Conservation (phyloP, 2,113 vertebrate species). For the Trichechus manatus region DNA sequence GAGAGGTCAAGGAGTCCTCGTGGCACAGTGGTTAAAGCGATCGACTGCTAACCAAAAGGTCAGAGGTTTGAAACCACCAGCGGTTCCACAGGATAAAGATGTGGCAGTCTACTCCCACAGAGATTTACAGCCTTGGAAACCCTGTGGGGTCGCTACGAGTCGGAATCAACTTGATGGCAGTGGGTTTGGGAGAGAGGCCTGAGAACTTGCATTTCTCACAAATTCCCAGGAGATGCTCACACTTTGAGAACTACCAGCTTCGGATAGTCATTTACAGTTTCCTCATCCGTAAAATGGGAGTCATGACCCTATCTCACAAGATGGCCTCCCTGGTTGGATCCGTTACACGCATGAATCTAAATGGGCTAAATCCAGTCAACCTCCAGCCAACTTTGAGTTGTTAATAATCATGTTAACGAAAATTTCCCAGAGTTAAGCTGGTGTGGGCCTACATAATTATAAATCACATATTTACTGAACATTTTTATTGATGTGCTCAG, state of each 20-base stretch:
- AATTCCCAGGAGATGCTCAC: not conserved
- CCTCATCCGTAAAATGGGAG: not conserved
- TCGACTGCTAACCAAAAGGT: too few relatives aligned
- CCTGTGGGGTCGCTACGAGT: too few relatives aligned
- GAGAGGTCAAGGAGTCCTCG: too few relatives aligned
- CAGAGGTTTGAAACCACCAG: too few relatives aligned
- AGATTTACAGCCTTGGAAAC: too few relatives aligned
- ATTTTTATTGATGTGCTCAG: not conserved
- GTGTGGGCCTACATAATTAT: accelerated
- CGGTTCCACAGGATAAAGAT: not conserved
- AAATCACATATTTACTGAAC: accelerated
- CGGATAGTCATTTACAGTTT: not conserved
- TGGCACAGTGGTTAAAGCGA: too few relatives aligned
- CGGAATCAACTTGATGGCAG: too few relatives aligned
- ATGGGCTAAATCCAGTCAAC: accelerated
- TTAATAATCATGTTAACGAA: not conserved
- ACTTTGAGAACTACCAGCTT: not conserved
- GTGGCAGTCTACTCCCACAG: too few relatives aligned
- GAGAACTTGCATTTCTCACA: too few relatives aligned
- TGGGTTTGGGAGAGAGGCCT: too few relatives aligned
- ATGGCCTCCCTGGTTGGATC: too few relatives aligned
- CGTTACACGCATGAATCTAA: accelerated
- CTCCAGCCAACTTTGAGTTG: accelerated
- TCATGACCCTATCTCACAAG: not conserved
- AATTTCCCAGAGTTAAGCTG: not conserved